These are phyloP conservation scores for Oryzias woworae DNA, from an alignment of 2,113 vertebrate genomes.

Conservation along the genomic window DNA sequence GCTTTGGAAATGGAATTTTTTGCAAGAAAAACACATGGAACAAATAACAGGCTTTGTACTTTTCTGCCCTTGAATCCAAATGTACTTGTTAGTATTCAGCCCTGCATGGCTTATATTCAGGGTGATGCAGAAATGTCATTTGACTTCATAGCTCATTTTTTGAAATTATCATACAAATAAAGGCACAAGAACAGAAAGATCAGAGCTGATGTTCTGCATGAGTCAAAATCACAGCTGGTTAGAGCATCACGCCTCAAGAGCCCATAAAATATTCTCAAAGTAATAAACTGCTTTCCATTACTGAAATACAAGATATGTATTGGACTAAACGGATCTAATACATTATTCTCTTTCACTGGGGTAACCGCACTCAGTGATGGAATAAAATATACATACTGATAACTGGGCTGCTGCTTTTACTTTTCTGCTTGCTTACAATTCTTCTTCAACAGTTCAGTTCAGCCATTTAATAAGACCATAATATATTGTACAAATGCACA, in stretches of 20 bases:
- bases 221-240: slow-evolving; percentile 41
- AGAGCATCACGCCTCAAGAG: slow-evolving; percentile 33
- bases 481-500: background rate
- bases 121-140: slow-evolving; percentile 68
- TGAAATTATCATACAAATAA: slow-evolving; percentile 73
- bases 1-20: too few species aligned
- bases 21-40: too few species aligned
- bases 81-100: slow-evolving; percentile 68
- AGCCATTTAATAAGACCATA: slow-evolving; percentile 7
- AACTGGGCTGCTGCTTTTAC: slow-evolving; percentile 20
- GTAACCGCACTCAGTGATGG: slow-evolving; percentile 26
- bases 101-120: slow-evolving; percentile 18
- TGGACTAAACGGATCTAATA: slow-evolving; percentile 56
- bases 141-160: slow-evolving; percentile 55
- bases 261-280: slow-evolving; percentile 46
- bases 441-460: slow-evolving; percentile 23
- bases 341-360: slow-evolving; percentile 58
- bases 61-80: slow-evolving; percentile 56
- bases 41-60: slow-evolving; percentile 36
- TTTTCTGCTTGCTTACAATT: slow-evolving; percentile 23
- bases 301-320: slow-evolving; percentile 42
- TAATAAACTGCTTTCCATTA: slow-evolving; percentile 55
- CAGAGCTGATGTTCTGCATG: slow-evolving; percentile 43
- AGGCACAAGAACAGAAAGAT: slow-evolving; percentile 51
- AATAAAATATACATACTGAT: slow-evolving; percentile 53